Percentiles rank a stretch among this genome's conserved stretches.
Conservation (phyloP, 1,140 invertebrate species). For the Drosophila bifasciata region DNA sequence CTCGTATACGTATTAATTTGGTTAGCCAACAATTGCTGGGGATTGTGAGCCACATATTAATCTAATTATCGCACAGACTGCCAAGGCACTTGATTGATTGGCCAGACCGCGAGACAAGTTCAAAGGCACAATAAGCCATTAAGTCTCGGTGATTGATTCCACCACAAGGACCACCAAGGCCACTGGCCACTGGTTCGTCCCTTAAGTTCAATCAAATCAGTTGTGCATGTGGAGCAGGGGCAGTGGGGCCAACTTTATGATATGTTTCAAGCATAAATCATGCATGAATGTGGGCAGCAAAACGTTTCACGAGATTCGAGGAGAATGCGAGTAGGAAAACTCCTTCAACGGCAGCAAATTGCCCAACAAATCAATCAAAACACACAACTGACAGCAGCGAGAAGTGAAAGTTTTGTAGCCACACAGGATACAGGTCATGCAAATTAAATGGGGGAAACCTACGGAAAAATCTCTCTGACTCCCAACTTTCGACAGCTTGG, state of each 20-base stretch:
- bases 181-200: constrained; percentile 8
- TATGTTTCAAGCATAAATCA: constrained; percentile 51
- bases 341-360: constrained; percentile 39
- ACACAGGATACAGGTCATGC: constrained; percentile 27
- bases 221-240: background rate
- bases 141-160: constrained; percentile 48
- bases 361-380: constrained; percentile 56
- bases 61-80: constrained; percentile 32
- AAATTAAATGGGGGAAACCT: constrained; percentile 36
- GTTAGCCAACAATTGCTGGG: background rate
- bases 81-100: constrained; percentile 42
- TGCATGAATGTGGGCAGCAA: constrained; percentile 52
- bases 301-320: constrained; percentile 39
- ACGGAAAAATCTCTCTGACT: constrained; percentile 20
- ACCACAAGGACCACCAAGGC: background rate
- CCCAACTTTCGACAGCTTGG: too few species aligned
- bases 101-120: background rate
- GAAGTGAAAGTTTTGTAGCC: constrained; percentile 8
- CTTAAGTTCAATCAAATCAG: constrained; percentile 8
- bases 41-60: constrained; percentile 35
- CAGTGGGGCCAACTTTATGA: constrained; percentile 36
- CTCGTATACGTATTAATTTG: too few species aligned
- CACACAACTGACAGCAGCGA: constrained; percentile 35
- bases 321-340: background rate
- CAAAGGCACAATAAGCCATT: constrained; percentile 49